Conservation (phyloP, 2,113 vertebrate species). For the Pangasianodon hypophthalmus region DNA sequence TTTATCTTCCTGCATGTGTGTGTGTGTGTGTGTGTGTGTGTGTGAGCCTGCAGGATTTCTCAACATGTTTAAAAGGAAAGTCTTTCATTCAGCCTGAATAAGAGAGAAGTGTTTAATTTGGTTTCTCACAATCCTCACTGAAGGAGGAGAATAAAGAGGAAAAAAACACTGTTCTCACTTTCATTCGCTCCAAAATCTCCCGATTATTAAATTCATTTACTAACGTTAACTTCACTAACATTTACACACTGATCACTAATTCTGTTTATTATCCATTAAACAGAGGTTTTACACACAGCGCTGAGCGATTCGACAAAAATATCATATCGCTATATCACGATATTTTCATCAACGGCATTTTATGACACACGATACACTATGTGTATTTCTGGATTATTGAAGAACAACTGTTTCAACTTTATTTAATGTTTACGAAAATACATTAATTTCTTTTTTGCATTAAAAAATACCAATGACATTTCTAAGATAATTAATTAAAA, state of each 20-base stretch:
- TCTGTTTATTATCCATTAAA: not conserved
- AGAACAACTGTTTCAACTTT: no score
- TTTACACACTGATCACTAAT: not conserved
- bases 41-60: slow-evolving; percentile 17
- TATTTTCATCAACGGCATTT: no score
- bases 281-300: no score
- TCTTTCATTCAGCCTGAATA: not conserved
- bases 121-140: not conserved
- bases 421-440: no score
- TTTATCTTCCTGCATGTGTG: not conserved
- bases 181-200: not conserved
- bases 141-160: not conserved
- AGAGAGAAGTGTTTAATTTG: not conserved
- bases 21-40: slow-evolving; percentile 10
- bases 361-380: no score
- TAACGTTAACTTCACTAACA: not conserved
- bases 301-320: no score
- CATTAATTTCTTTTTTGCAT: no score
- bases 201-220: not conserved
- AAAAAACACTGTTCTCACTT: not conserved
- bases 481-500: no score
- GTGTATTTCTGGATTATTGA: no score
- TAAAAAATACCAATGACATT: no score
- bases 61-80: slow-evolving; percentile 14
- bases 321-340: not conserved